Evolutionary conservation across 2,113 vertebrate species (phyloP).

Genomic region (Neodontobutis hainanensis): DNA sequence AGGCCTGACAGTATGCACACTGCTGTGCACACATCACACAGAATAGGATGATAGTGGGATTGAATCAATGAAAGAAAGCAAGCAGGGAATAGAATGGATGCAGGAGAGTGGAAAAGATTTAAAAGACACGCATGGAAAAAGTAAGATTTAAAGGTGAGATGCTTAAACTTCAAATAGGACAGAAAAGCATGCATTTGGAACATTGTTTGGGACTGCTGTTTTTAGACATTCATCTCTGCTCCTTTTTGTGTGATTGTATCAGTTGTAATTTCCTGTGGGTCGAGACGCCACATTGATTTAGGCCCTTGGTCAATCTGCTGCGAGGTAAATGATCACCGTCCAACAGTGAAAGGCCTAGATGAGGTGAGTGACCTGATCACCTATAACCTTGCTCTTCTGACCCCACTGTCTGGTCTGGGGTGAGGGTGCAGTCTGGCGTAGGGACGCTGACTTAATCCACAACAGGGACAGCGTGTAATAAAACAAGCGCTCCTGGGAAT

Average conservation of each 20-base stretch:
- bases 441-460: constrained; percentile 60
- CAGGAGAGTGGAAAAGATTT: constrained; percentile 8
- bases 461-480: constrained; percentile 34
- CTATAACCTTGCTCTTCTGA: constrained; percentile 46
- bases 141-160: neutral
- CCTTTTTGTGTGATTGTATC: constrained; percentile 42
- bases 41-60: neutral
- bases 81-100: neutral
- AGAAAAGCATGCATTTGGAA: constrained; percentile 6
- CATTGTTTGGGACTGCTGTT: neutral
- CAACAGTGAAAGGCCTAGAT: constrained; percentile 48
- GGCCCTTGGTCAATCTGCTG: constrained; percentile 47
- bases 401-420: constrained; percentile 34
- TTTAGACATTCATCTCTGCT: constrained; percentile 16
- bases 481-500: constrained; percentile 40
- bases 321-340: constrained; percentile 52
- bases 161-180: neutral
- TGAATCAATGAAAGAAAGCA: constrained; percentile 6
- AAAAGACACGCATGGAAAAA: constrained; percentile 1
- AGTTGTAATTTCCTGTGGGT: constrained; percentile 53
- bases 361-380: constrained; percentile 41
- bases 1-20: neutral
- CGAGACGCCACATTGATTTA: constrained; percentile 45
- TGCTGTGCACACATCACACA: constrained; percentile 1
- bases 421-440: constrained; percentile 48